A percentile compares a stretch with the other conserved stretches of the same genome.
These are phyloP conservation scores for Nannobrachium achirus DNA, from an alignment of 2,113 vertebrate species.

Conservation along the genomic window DNA sequence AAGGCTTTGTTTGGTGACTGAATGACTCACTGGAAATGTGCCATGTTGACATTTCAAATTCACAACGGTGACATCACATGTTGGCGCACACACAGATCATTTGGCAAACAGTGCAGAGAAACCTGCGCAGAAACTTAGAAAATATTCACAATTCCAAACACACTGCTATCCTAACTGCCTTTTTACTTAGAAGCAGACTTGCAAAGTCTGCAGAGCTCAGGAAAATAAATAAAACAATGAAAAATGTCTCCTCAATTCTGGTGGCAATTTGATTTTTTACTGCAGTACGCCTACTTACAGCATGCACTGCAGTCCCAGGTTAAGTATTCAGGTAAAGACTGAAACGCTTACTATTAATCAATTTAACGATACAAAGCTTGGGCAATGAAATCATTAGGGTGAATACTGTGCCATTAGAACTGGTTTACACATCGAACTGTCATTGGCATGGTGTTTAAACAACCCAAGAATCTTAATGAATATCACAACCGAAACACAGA, in stretches of 20 bases:
- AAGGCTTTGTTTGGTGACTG: neutral
- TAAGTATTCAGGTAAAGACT: neutral
- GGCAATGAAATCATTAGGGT: neutral
- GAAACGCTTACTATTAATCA: neutral
- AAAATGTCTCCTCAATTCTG: neutral
- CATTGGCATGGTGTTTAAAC: too few relatives aligned
- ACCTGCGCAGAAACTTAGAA: too few relatives aligned
- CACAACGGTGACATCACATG: conserved; percentile 15
- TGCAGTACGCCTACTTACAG: neutral
- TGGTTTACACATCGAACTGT: too few relatives aligned
- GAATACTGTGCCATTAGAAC: too few relatives aligned
- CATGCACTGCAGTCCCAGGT: neutral
- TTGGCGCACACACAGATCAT: too few relatives aligned
- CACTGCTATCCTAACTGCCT: neutral
- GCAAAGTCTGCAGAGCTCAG: neutral
- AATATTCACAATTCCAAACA: too few relatives aligned
- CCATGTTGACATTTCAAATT: conserved; percentile 39
- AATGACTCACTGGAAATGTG: conserved; percentile 39
- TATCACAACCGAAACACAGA: neutral
- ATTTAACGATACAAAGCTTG: neutral
- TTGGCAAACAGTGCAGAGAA: too few relatives aligned
- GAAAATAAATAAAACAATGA: too few relatives aligned
- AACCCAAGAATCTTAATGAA: too few relatives aligned
- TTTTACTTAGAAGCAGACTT: neutral
- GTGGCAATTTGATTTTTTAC: neutral